A percentile compares a stretch with the other conserved stretches of the same genome.
Evolutionary conservation across 2,113 vertebrate genomes (phyloP).

Genomic region (Neogale vison): DNA sequence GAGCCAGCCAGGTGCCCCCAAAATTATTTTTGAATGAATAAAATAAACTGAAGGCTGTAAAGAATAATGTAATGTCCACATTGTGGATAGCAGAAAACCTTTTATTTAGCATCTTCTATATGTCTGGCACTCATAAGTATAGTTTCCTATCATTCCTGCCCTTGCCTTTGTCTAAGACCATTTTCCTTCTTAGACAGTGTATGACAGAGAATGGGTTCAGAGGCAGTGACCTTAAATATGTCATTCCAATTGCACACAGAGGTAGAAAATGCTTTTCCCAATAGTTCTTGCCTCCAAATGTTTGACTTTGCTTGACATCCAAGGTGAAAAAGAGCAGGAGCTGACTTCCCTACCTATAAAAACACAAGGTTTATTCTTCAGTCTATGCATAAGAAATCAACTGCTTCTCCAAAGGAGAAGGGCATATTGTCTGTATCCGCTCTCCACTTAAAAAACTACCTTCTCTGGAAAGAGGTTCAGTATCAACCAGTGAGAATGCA

Average conservation of each 20-base stretch:
- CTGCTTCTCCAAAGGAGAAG: not conserved
- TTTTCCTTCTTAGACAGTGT: not conserved
- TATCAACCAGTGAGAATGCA: not conserved
- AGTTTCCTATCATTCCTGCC: not conserved
- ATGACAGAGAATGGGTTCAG: not conserved
- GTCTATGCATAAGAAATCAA: not conserved
- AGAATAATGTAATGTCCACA: not conserved
- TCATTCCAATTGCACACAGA: not conserved
- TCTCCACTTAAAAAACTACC: not conserved
- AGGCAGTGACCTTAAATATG: not conserved
- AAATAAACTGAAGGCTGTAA: not conserved
- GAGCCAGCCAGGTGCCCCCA: not conserved
- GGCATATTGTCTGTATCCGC: not conserved
- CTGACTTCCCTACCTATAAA: not conserved
- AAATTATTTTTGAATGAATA: not conserved
- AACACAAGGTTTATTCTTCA: not conserved
- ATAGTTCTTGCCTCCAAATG: not conserved
- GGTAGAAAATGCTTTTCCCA: not conserved
- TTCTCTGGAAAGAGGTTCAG: not conserved
- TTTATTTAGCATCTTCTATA: not conserved
- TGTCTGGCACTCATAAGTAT: not conserved
- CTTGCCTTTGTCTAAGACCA: not conserved
- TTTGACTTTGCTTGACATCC: not conserved
- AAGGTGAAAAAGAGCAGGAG: not conserved
- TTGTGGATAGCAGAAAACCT: not conserved